Evolutionary conservation across 2,113 vertebrate genomes (phyloP), one percentile per base, ranked within the genome.

Genomic region (Galemys pyrenaicus): DNA sequence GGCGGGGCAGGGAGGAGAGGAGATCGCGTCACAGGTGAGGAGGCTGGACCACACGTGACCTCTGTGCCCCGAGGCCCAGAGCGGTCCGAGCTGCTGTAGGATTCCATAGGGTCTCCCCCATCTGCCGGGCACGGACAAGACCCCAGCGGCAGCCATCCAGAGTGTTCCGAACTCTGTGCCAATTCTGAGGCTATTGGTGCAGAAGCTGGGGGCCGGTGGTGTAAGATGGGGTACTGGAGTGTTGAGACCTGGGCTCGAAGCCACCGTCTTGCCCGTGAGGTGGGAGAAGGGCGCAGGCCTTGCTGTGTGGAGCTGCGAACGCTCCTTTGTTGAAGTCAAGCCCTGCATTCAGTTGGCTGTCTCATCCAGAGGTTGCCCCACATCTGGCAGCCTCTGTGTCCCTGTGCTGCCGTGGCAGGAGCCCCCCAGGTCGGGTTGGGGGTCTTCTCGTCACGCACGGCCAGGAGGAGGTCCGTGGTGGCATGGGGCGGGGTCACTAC

Each of bases 81-180:
- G 39, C 30, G 56, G 5, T 41, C 41, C 8, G 39, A 83, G 35
- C 49, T 65, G 35, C 62, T 35, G 41, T 4, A 22, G 35, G 58
- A 32, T 30, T 90, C 37, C 0, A 0, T 26, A 9, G 10, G 1
- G n/a, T 41, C 87, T 73, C 13, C 26, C 0, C 22, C 56, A 56
- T 2, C 49, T 30, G 8, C 3, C 13, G 16, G 20, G 6, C 84
- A 73, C 2, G 58, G 56, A 26, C 22, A 8, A 22, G 20, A 35
- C 0, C 1, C 24, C 1, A 5, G 4, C 32, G 20, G 22, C 4
- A 11, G 37, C 9, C 5, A 1, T 39, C 19, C 9, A 28, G 20
- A 19, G 39, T 24, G 17, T 32, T 20, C 9, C 6, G n/a, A n/a
- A n/a, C n/a, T n/a, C n/a, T 91, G 4, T 24, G 32, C 30, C 6